Conservation (phyloP, 2,888 invertebrate species). For the Allophyes oxyacanthae region DNA sequence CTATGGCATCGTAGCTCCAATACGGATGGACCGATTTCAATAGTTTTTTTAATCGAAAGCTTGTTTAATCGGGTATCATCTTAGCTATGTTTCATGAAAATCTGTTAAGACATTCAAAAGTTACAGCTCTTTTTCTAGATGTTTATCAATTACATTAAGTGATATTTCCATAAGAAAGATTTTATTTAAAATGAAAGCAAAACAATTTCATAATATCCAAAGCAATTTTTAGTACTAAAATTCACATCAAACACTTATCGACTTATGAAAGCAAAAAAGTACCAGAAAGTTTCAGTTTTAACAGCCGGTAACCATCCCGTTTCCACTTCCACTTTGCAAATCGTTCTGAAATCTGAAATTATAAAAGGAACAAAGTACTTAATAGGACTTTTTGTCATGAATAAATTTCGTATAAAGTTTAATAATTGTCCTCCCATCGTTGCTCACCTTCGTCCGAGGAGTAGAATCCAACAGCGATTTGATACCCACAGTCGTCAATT, state of each 20-base stretch:
- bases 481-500: conserved; percentile 55
- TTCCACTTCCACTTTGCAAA: conserved; percentile 22
- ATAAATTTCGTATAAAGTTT: conserved; percentile 51
- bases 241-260: conserved; percentile 8
- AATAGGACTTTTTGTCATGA: conserved; percentile 44
- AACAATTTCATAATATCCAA: no score
- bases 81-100: no score
- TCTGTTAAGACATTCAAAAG: no score
- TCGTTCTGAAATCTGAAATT: conserved; percentile 37
- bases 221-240: no score
- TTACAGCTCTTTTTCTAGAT: no score
- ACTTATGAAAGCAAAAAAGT: conserved; percentile 13
- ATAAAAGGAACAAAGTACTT: conserved; percentile 50
- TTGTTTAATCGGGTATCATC: no score
- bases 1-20: no score
- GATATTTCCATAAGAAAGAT: no score
- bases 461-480: conserved; percentile 45
- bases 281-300: conserved; percentile 13
- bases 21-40: no score
- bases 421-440: conserved; percentile 47
- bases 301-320: background rate
- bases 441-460: conserved; percentile 30
- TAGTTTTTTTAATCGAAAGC: no score
- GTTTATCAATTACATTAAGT: no score
- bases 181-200: no score